phyloP scores from a whole-genome alignment of 2,797 vertebrate genomes.

The Sardinella longiceps region DNA sequence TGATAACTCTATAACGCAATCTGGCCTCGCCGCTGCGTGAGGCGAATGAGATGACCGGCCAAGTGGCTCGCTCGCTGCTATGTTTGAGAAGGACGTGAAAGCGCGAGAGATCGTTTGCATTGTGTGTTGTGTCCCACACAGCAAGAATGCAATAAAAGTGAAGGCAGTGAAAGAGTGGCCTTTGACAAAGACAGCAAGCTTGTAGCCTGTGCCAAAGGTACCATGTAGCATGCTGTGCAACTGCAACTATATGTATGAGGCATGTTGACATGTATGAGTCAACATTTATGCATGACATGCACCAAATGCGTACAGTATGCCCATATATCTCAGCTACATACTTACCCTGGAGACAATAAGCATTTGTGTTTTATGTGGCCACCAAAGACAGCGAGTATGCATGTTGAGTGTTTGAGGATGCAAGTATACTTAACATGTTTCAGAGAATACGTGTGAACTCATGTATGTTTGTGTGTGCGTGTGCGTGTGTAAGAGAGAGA shows the following conservation, averaged over 20 bases:
- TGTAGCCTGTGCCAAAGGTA: neutral
- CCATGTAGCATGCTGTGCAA: neutral
- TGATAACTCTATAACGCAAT: constrained; percentile 43
- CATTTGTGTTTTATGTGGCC: no score
- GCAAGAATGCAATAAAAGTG: no score
- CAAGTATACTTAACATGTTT: neutral
- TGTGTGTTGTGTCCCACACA: neutral
- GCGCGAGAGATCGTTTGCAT: neutral
- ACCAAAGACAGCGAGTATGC: neutral
- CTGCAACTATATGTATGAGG: neutral
- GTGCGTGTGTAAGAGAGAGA: neutral
- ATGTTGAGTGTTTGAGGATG: neutral
- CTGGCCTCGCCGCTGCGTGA: constrained; percentile 36
- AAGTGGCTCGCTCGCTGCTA: neutral
- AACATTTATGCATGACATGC: neutral
- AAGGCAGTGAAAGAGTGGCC: neutral
- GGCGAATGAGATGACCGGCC: constrained; percentile 34
- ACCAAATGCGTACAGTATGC: neutral
- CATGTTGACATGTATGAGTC: neutral
- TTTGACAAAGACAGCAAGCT: neutral
- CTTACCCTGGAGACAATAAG: neutral
- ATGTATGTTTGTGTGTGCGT: no score
- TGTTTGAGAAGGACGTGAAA: neutral
- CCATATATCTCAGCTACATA: neutral
- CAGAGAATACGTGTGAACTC: neutral